Conservation (phyloP, 2,888 invertebrate genomes). For the Scaptodrosophila latifasciaeformis region DNA sequence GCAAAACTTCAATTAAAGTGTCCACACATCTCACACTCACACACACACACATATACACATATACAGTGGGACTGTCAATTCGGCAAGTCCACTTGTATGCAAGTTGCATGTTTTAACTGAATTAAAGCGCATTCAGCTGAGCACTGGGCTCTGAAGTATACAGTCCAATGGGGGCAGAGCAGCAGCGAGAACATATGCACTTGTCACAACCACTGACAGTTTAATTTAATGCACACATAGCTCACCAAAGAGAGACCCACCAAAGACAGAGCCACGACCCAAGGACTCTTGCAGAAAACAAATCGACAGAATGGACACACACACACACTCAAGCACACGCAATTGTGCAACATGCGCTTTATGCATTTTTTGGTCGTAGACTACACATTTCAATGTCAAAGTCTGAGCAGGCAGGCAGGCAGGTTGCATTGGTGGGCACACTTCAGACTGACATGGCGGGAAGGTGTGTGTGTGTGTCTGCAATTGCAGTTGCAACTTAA, state of each 20-base stretch:
- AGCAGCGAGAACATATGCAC: constrained; percentile 64
- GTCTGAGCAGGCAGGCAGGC: constrained; percentile 38
- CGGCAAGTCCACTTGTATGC: constrained; percentile 9
- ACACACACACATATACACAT: constrained; percentile 7
- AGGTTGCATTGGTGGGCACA: constrained; percentile 10
- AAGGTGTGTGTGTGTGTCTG: background rate
- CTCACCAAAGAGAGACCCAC: constrained; percentile 49
- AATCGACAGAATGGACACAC: background rate
- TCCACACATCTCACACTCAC: constrained; percentile 26
- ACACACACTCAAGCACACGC: constrained; percentile 43
- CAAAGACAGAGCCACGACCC: background rate
- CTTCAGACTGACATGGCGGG: constrained; percentile 8
- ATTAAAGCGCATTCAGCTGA: constrained; percentile 51
- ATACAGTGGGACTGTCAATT: background rate
- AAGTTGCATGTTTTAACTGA: constrained; percentile 64
- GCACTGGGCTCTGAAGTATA: too few relatives aligned
- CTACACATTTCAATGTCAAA: constrained; percentile 59
- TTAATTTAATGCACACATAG: constrained; percentile 68
- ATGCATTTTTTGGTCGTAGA: constrained; percentile 34
- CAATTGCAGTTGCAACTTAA: constrained; percentile 2
- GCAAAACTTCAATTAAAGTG: constrained; percentile 46
- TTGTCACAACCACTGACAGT: constrained; percentile 68
- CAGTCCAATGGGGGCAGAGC: constrained; percentile 19
- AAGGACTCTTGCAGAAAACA: background rate
- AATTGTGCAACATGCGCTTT: constrained; percentile 66